Evolutionary conservation across 2,113 vertebrate species (phyloP), one percentile per base, ranked within the genome.

Genomic region (Podocnemis expansa): DNA sequence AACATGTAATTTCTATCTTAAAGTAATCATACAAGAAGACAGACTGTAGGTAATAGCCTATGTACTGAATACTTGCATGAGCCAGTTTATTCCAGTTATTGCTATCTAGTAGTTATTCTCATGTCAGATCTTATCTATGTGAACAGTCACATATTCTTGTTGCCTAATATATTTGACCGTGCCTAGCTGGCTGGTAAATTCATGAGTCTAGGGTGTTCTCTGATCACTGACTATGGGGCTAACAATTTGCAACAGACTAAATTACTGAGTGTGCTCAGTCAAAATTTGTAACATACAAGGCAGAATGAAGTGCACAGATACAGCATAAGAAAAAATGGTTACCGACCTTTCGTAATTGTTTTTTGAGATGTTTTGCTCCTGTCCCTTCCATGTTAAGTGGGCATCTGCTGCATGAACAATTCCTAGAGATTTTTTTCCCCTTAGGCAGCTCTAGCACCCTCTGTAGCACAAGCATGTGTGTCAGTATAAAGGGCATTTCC

Each of bases 81-180:
- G n/a, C 84, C 79, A 70, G 54, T 21, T 45, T 3, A 14, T 5
- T 79, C 84, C 25, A 55, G n/a, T 12, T 47, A 80, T 14, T 89
- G 43, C 47, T 80, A 87, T 45, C 86, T 38, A 88, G 81, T 21
- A 93, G 86, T 60, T 90, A 67, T n/a, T n/a, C n/a, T n/a, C n/a
- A n/a, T n/a, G n/a, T n/a, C n/a, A 5, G 76, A 29, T 75, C 80
- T 14, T 34, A 86, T 89, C 51, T 67, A 70, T 8, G 86, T 27
- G 38, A 94, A 94, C 63, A 91, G 85, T 80, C 84, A 78, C 94
- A 95, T 27, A 90, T 90, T 95, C 56, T 47, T 95, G 24, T 1
- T 70, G 94, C 67, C 95, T 80, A 96, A 92, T 49, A 95, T 67
- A 6, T 70, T 47, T 70, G n/a, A 51, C 54, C 17, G 16, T 63